phyloP scores from a whole-genome alignment of 2,113 vertebrate genomes.

The Phrynosoma blainvillii region DNA sequence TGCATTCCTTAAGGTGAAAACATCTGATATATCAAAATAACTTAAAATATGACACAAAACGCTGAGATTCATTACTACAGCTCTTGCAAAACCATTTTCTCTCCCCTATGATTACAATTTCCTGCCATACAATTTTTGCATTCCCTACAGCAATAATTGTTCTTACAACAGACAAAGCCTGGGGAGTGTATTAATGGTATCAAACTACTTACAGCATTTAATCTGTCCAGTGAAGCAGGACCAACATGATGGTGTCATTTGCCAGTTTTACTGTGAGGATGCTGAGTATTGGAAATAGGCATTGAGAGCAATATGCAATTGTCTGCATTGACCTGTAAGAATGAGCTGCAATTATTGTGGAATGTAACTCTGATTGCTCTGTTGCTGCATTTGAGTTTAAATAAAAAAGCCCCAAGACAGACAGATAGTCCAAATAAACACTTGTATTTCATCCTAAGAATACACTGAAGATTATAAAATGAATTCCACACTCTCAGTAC shows the following conservation, averaged over 20 bases:
- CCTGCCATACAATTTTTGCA: background rate
- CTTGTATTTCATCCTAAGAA: background rate
- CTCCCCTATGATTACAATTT: slow-evolving; percentile 31
- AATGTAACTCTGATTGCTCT: background rate
- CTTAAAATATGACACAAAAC: background rate
- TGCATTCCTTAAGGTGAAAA: slow-evolving; percentile 30
- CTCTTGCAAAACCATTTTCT: slow-evolving; percentile 30
- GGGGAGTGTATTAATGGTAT: slow-evolving; percentile 34
- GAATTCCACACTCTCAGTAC: background rate
- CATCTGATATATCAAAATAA: slow-evolving; percentile 8
- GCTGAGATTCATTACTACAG: slow-evolving; percentile 14
- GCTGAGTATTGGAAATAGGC: background rate
- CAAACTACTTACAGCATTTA: slow-evolving; percentile 30
- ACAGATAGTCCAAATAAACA: background rate
- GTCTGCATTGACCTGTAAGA: background rate
- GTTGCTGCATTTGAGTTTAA: slow-evolving; percentile 18
- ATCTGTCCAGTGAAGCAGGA: slow-evolving; percentile 34
- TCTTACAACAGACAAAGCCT: slow-evolving; percentile 21
- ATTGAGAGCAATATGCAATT: slow-evolving; percentile 3
- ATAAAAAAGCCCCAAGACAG: background rate
- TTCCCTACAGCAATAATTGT: slow-evolving; percentile 33
- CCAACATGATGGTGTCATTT: slow-evolving; percentile 16
- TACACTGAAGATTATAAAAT: background rate
- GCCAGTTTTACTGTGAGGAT: slow-evolving; percentile 17
- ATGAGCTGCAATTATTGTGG: slow-evolving; percentile 14